Evolutionary conservation across 2,888 invertebrate genomes (phyloP).

Genomic region (Mythimna albipuncta): DNA sequence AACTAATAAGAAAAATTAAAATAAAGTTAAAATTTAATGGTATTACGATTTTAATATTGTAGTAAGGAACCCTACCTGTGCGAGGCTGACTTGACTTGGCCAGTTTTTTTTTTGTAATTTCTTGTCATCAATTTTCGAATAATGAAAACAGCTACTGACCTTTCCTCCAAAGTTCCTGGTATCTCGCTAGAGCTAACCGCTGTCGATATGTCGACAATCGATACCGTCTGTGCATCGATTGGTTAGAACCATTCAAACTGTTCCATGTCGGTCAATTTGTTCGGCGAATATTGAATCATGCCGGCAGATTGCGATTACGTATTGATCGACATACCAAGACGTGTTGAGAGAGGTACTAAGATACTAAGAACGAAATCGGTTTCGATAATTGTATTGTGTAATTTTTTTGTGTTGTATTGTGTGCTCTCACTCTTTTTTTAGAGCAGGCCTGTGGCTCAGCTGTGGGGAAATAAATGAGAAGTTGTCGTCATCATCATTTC

Average conservation of each 20-base stretch:
- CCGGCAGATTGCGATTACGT: constrained; percentile 36
- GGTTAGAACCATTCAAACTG: not conserved
- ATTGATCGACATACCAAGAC: not conserved
- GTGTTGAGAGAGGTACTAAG: constrained; percentile 2
- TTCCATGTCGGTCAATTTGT: constrained; percentile 3
- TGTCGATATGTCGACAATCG: constrained; percentile 23
- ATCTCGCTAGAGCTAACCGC: constrained; percentile 19
- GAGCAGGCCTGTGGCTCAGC: not conserved
- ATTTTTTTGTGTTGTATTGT: not conserved
- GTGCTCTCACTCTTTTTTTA: not conserved
- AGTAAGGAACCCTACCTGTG: too few relatives aligned
- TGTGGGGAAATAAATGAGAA: not conserved
- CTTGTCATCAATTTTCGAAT: too few relatives aligned
- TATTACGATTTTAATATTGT: too few relatives aligned
- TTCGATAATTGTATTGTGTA: constrained; percentile 1
- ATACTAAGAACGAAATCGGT: not conserved
- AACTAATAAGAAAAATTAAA: too few relatives aligned
- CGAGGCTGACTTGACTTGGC: too few relatives aligned
- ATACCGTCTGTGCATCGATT: not conserved
- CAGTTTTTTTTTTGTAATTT: too few relatives aligned
- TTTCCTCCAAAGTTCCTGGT: constrained; percentile 15
- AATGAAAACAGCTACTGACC: too few relatives aligned
- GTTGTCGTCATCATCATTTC: too few relatives aligned
- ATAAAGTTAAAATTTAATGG: too few relatives aligned
- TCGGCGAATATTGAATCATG: constrained; percentile 21